Evolutionary conservation across 2,888 invertebrate genomes (phyloP).

Genomic region (Tipula lateralis): DNA sequence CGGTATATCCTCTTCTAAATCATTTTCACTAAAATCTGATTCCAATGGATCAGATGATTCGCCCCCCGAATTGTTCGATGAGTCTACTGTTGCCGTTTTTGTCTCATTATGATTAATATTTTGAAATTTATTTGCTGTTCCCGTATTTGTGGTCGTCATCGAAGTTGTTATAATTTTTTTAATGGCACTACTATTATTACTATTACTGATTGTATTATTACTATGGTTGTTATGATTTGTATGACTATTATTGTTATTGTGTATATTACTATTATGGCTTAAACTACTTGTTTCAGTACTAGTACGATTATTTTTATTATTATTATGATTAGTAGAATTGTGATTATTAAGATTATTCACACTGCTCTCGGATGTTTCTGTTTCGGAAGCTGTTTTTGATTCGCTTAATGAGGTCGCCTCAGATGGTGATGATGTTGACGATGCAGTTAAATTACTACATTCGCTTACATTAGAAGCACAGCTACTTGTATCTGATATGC

Average conservation of each 20-base stretch:
- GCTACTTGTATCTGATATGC: constrained; percentile 26
- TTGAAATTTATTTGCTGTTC: neutral
- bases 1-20: constrained; percentile 40
- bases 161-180: neutral
- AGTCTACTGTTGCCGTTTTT: neutral
- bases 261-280: neutral
- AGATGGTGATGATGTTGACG: neutral
- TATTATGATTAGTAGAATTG: neutral
- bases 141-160: neutral
- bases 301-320: neutral
- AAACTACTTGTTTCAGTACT: neutral
- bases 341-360: neutral
- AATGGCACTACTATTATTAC: constrained; percentile 9
- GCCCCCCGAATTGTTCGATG: constrained; percentile 37
- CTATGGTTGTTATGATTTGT: neutral
- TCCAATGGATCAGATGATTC: constrained; percentile 48
- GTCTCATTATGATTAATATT: neutral
- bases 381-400: neutral
- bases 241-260: neutral
- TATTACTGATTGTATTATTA: neutral
- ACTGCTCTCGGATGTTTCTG: neutral
- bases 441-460: constrained; percentile 20
- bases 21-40: constrained; percentile 46
- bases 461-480: constrained; percentile 14
- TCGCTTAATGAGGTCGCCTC: neutral